These are phyloP conservation scores for Sebastes schlegelii DNA, from an alignment of 2,113 vertebrate species.

Conservation along the genomic window DNA sequence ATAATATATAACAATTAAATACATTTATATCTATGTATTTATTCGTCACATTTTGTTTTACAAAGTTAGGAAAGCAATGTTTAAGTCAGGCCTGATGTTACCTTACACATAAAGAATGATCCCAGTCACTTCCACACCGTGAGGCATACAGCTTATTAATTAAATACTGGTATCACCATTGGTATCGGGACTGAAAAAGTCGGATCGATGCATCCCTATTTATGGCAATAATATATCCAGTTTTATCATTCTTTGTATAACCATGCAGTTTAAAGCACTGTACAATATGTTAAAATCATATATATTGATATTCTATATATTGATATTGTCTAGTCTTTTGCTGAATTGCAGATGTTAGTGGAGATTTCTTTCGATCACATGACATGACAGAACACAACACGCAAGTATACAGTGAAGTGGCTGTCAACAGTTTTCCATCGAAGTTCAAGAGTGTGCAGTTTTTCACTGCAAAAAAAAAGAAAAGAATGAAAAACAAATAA, in stretches of 20 bases:
- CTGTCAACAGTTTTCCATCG: background rate
- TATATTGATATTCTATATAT: background rate
- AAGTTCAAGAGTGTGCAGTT: constrained; percentile 11
- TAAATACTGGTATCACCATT: no score
- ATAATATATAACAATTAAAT: no score
- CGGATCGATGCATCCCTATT: no score
- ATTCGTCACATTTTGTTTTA: no score
- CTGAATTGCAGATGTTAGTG: background rate
- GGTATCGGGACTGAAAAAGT: no score
- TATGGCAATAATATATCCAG: background rate
- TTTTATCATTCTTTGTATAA: background rate
- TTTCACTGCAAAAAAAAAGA: background rate
- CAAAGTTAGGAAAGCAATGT: no score
- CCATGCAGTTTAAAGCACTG: constrained; percentile 11
- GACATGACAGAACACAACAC: constrained; percentile 7
- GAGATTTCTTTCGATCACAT: background rate
- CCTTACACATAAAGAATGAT: no score
- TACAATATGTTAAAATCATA: background rate
- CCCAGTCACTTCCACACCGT: no score
- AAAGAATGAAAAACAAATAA: background rate
- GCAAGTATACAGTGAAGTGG: background rate
- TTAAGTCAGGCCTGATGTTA: no score
- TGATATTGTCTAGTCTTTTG: background rate
- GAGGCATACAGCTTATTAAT: no score
- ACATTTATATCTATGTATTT: no score